Evolutionary conservation across 2,113 vertebrate genomes (phyloP), one percentile per base, ranked within the genome.

Genomic region (Nothoprocta pentlandii): DNA sequence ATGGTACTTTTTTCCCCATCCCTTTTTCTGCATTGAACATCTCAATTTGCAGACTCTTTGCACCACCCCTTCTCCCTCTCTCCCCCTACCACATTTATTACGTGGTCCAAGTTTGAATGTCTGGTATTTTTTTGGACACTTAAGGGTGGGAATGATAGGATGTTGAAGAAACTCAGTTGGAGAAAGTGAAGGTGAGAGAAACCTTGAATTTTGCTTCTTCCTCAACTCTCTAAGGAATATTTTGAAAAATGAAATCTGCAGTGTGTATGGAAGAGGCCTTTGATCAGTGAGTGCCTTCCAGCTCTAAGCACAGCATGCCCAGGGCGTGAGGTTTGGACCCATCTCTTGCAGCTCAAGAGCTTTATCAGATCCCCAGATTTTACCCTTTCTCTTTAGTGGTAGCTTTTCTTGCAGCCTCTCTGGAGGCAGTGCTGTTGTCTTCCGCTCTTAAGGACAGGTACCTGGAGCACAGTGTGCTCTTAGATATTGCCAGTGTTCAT

Each of bases 151-250:
- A 69, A 47, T 42, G 1, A 1, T 80, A 46, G 39, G 36, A 39
- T 25, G 26, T 39, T 69, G 62, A 69, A 82, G 36, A 44, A 82
- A 36, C 20, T 58, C 30, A 70, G 30, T n/a, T 59, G 22, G 30
- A 74, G 30, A n/a, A 92, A 77, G 54, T 66, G 41, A 80, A 58
- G 46, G 64, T 58, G 22, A 62, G 7, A 80, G 70, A 62, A 82
- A 17, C 0, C 2, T 19, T 12, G 46, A 63, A 11, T 36, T 79
- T 80, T 83, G 36, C 32, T 85, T 22, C 34, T 62, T 3, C 34
- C 83, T 88, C 68, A 46, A 0, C 17, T 77, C 10, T 20, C 19
- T 42, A 68, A 47, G 41, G 14, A 12, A 53, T 79, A 22, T 85
- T 88, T 41, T 1, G 2, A 73, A 75, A 87, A 73, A 20, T 69